Conservation (phyloP, 2,888 invertebrate species). For the Copidosoma aretas region DNA sequence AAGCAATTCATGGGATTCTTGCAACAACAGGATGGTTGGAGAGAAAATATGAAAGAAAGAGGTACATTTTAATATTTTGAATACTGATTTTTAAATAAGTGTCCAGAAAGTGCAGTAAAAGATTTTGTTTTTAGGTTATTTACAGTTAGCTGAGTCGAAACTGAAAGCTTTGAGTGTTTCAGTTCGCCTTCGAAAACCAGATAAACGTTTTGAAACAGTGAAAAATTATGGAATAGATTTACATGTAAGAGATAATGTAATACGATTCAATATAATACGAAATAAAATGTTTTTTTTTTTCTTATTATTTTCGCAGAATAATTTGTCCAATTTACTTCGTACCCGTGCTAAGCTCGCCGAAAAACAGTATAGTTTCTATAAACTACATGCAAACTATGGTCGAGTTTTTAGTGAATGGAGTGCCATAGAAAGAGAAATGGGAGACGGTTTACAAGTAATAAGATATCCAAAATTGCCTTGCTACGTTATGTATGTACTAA, state of each 20-base stretch:
- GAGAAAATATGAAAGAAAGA: constrained; percentile 77
- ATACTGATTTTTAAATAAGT: not conserved
- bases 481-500: constrained; percentile 4
- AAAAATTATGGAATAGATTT: constrained; percentile 79
- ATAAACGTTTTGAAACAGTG: constrained; percentile 76
- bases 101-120: constrained; percentile 9
- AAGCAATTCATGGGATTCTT: constrained; percentile 79
- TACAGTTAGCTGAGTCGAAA: constrained; percentile 80
- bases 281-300: constrained; percentile 61
- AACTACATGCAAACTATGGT: constrained; percentile 82
- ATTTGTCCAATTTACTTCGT: constrained; percentile 61
- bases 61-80: constrained; percentile 31
- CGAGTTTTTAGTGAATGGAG: constrained; percentile 87
- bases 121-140: constrained; percentile 65
- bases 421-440: constrained; percentile 81
- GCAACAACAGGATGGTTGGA: constrained; percentile 81
- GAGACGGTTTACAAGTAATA: constrained; percentile 73
- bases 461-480: constrained; percentile 9
- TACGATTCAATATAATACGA: constrained; percentile 49
- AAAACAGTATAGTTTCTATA: constrained; percentile 78
- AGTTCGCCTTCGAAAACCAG: constrained; percentile 75
- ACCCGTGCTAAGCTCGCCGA: constrained; percentile 73
- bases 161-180: constrained; percentile 77
- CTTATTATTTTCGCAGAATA: constrained; percentile 53
- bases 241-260: constrained; percentile 63